Percentiles rank a stretch among this genome's conserved stretches.
These are phyloP conservation scores for Aphodius granarius DNA, from an alignment of 2,888 invertebrate species.

Conservation along the genomic window DNA sequence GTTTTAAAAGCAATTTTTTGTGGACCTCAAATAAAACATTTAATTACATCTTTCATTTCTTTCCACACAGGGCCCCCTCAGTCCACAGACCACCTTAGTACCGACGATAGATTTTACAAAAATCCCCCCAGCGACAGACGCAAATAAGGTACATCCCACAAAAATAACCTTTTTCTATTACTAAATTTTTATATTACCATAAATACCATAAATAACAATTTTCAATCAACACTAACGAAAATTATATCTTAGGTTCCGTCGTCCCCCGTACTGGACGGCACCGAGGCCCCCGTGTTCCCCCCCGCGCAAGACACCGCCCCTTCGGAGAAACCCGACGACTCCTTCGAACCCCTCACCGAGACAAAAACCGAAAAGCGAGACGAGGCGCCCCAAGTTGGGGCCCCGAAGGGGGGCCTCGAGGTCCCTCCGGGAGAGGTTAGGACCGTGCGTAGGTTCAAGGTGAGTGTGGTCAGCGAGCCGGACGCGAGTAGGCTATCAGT, in stretches of 20 bases:
- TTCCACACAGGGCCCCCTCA: slow-evolving; percentile 58
- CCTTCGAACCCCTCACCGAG: slow-evolving; percentile 9
- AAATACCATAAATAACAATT: too few relatives aligned
- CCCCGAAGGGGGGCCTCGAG: slow-evolving; percentile 3
- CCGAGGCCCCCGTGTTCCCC: slow-evolving; percentile 21
- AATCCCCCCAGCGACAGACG: not conserved
- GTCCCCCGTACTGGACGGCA: slow-evolving; percentile 20
- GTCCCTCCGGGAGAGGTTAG: slow-evolving; percentile 42
- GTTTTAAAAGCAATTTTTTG: slow-evolving; percentile 37
- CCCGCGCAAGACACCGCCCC: slow-evolving; percentile 29
- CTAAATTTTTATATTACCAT: too few relatives aligned
- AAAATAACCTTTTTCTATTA: too few relatives aligned
- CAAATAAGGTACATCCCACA: not conserved
- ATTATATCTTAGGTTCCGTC: slow-evolving; percentile 12
- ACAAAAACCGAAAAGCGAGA: not conserved
- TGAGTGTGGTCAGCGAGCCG: slow-evolving; percentile 57
- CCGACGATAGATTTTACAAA: slow-evolving; percentile 45
- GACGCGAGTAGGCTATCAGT: slow-evolving; percentile 45
- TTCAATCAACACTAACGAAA: not conserved
- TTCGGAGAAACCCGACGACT: too few relatives aligned
- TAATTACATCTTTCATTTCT: slow-evolving; percentile 14
- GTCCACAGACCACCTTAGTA: slow-evolving; percentile 61
- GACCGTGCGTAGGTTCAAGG: slow-evolving; percentile 57
- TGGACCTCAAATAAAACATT: not conserved
- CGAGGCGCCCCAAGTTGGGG: not conserved